Evolutionary conservation across 1,140 invertebrate species (phyloP), one percentile per base, ranked within the genome.

Genomic region (Rhagoletis pomonella): DNA sequence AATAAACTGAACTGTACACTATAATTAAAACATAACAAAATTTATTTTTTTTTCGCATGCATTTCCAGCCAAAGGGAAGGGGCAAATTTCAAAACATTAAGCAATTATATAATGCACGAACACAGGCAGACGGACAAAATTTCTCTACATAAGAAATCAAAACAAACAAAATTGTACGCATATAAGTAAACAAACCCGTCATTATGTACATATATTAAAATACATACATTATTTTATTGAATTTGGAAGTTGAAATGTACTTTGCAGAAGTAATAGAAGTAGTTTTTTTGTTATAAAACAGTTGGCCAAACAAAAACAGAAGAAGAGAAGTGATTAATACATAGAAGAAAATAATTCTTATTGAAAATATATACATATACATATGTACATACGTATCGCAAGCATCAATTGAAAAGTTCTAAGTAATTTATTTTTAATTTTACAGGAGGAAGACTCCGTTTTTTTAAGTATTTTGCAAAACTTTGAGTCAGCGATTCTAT

Each of bases 201-300:
- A 29, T 81, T 55, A 58, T 19, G 47, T 50, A 81, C 47, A 55
- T 81, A 29, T 29, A 29, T 29, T 29, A 29, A 29, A 29, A 29
- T 29, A 81, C 73, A 65, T 65, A 85, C 50, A 42, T 39, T 85
- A 17, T 50, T 50, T 39, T 85, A 17, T 50, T 50, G 14, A 86
- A 86, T 64, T 64, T 86, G 39, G 47, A 64, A 86, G 85, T 86
- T 86, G 85, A 86, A 86, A 86, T 86, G 85, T 64, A 86, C 85
- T 86, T 86, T 64, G n/a, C 59, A 86, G 64, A 65, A 86, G 19
- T 60, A 4, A 64, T 3, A 55, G 29, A 81, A 55, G 47, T 55
- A 9, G 19, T 50, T 55, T 7, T 81, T 81, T 29, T 81, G 6
- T n/a, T 58, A n/a, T 14, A 69, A 29, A 65, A 65, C 14, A 73